Evolutionary conservation across 2,888 invertebrate species (phyloP).

Genomic region (Cerastis rubricosa): DNA sequence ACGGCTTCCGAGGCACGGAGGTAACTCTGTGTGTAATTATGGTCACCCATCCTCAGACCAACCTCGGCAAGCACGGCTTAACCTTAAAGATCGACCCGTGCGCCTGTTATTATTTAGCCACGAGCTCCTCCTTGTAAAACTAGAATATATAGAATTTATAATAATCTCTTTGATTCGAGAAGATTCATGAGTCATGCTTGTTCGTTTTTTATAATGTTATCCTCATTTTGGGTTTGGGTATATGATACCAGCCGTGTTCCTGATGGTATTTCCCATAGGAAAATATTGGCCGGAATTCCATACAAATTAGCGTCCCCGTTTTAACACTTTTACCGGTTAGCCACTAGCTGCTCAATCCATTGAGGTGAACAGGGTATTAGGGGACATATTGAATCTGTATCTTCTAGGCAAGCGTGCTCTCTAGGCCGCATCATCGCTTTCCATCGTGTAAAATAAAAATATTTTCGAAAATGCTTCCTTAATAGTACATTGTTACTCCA

Average conservation of each 20-base stretch:
- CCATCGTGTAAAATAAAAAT: background rate
- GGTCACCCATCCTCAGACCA: no score
- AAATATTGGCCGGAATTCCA: background rate
- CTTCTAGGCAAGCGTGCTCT: background rate
- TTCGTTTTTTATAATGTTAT: no score
- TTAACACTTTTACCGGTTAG: background rate
- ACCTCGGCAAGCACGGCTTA: no score
- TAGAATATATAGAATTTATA: no score
- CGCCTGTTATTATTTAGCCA: no score
- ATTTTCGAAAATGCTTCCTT: background rate
- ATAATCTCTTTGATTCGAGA: no score
- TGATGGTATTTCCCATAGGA: background rate
- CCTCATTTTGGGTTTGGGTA: background rate
- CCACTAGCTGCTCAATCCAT: background rate
- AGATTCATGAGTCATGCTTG: no score
- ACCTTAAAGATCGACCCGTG: no score
- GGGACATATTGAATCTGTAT: background rate
- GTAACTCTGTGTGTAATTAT: no score
- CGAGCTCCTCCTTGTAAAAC: no score
- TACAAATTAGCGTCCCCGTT: background rate
- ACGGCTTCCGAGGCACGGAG: no score
- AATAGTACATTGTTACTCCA: no score
- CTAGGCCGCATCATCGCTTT: background rate
- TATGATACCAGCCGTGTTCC: background rate
- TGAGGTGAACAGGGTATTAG: background rate